Evolutionary conservation across 1,140 invertebrate genomes (phyloP).

Genomic region (Drosophila melanogaster): Release_6_plus_ISO1_MT NC_004354.4:9293501-9294000

Average conservation of each 20-base stretch:
- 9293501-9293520: background rate
- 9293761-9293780: constrained; percentile 65
- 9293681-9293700: constrained; percentile 6
- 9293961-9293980: constrained; percentile 98
- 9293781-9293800: constrained; percentile 56
- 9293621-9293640: constrained; percentile 11
- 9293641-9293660: constrained; percentile 33
- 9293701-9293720: background rate
- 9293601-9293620: constrained; percentile 33
- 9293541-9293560: background rate
- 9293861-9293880: constrained; percentile 3
- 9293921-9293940: constrained; percentile 97
- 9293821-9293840: constrained; percentile 46
- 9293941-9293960: constrained; percentile 97
- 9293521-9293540: background rate
- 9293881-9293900: constrained; percentile 14
- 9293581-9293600: background rate
- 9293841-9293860: constrained; percentile 14
- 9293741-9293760: constrained; percentile 33
- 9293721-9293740: constrained; percentile 17
- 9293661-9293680: constrained; percentile 27
- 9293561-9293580: background rate
- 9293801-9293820: constrained; percentile 67
- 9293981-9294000: constrained; percentile 98
- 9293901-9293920: constrained; percentile 98